Base-by-base conservation (phyloP, 2,888 invertebrate species). In the Mamestra brassicae region DNA sequence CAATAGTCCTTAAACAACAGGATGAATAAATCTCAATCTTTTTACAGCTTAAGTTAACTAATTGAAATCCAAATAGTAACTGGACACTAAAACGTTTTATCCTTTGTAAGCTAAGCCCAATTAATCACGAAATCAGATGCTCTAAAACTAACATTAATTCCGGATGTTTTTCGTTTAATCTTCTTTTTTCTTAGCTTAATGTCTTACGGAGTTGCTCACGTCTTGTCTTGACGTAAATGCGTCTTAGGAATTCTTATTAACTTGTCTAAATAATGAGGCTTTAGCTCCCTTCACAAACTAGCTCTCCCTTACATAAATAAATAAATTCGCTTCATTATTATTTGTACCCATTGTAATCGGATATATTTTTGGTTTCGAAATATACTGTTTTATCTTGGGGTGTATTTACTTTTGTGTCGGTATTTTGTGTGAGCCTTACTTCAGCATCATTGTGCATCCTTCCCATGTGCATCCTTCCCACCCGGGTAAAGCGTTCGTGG, bases 161-260 rank as follows among this genome's bases (percentile, higher is more conserved):
- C 89, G 89, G 89, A 90, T 89, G 89, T 90, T 87, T 89, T 87
- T 86, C 85, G 84, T 89, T 70, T 92, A 91, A 94, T 94, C 94
- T 90, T 84, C 81, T 91, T 91, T 92, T 92, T 93, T 89, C 90
- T 87, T 80, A 86, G 93, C 91, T 92, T 90, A 90, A 87, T 92
- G 92, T 94, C 93, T 92, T 89, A 91, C 89, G 89, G 88, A 88
- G 85, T 89, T 83, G 85, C 92, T 92, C 91, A 92, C 90, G 91
- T 91, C 89, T 89, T 87, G 80, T 87, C 90, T 88, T 93, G 95
- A 95, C 95, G 91, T 93, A 93, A 94, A 95, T 94, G 88, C 94
- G 95, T 91, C 95, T 94, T 92, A 94, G 88, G 92, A 92, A 93
- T 94, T 93, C 94, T 94, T 95, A 94, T 93, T 94, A 94, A 92